These are phyloP conservation scores for Tachina fera DNA, from an alignment of 2,888 invertebrate species.

Conservation along the genomic window DNA sequence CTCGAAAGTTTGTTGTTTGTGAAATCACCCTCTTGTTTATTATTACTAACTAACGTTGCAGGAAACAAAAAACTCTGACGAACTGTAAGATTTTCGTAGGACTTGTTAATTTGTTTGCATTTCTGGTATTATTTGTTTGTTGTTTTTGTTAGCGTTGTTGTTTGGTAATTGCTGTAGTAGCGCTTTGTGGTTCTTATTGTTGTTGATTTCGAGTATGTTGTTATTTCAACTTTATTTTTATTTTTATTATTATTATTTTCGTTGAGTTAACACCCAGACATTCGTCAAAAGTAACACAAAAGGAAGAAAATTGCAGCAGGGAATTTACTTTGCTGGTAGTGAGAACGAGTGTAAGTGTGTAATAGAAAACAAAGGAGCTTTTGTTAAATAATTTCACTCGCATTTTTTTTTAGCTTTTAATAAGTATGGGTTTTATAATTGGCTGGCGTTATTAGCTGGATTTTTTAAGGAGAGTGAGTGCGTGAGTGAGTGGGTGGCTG, in stretches of 20 bases:
- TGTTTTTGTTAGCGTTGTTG: constrained; percentile 45
- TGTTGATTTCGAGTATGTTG: constrained; percentile 69
- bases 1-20: constrained; percentile 18
- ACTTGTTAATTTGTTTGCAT: constrained; percentile 72
- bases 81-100: constrained; percentile 51
- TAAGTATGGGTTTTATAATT: constrained; percentile 66
- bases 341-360: constrained; percentile 22
- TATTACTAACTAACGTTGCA: constrained; percentile 5
- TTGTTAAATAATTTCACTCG: constrained; percentile 57
- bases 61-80: constrained; percentile 20
- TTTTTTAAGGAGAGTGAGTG: constrained; percentile 4
- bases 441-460: constrained; percentile 65
- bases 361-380: constrained; percentile 61
- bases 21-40: constrained; percentile 64
- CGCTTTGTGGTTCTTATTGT: constrained; percentile 65
- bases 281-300: constrained; percentile 60
- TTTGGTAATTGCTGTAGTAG: constrained; percentile 52
- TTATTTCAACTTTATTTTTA: constrained; percentile 53
- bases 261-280: constrained; percentile 68
- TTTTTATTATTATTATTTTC: constrained; percentile 19
- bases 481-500: constrained; percentile 29
- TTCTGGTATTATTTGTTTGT: constrained; percentile 70
- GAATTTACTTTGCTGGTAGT: constrained; percentile 15
- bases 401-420: neutral
- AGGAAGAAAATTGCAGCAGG: constrained; percentile 51